Evolutionary conservation across 1,140 invertebrate genomes (phyloP).

Genomic region (Drosophila willistoni): DNA sequence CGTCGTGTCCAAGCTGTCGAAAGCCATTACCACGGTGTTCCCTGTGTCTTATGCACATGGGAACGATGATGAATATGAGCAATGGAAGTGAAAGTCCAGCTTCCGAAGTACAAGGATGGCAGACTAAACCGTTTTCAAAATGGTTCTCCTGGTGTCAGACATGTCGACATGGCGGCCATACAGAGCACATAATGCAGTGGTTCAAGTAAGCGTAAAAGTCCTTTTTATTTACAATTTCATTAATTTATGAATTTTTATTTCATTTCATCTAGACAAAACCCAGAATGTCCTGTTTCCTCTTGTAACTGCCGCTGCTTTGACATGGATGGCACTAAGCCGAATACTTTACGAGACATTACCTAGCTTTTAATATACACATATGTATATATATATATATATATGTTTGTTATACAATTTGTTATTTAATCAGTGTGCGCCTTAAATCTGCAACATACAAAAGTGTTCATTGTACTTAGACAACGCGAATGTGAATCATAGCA

Average conservation of each 20-base stretch:
- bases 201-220: slow-evolving; percentile 88
- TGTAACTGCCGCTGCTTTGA: slow-evolving; percentile 95
- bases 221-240: background rate
- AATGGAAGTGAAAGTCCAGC: slow-evolving; percentile 64
- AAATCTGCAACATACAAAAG: slow-evolving; percentile 59
- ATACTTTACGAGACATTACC: slow-evolving; percentile 68
- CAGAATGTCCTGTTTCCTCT: slow-evolving; percentile 96
- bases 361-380: slow-evolving; percentile 67
- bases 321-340: slow-evolving; percentile 86
- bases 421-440: slow-evolving; percentile 62
- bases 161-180: slow-evolving; percentile 97
- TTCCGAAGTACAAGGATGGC: slow-evolving; percentile 80
- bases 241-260: background rate
- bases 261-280: slow-evolving; percentile 89
- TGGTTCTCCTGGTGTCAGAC: slow-evolving; percentile 99
- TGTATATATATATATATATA: slow-evolving; percentile 46
- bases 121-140: slow-evolving; percentile 88
- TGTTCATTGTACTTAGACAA: slow-evolving; percentile 78
- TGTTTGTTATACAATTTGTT: slow-evolving; percentile 54
- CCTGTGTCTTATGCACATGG: slow-evolving; percentile 96
- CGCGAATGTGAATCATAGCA: slow-evolving; percentile 61
- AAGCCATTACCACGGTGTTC: slow-evolving; percentile 97
- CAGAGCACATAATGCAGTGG: slow-evolving; percentile 95
- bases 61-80: slow-evolving; percentile 86
- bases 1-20: slow-evolving; percentile 96